A percentile compares a stretch with the other conserved stretches of the same genome.
These are phyloP conservation scores for Myotis pilosus DNA, from an alignment of 2,797 vertebrate species.

Conservation along the genomic window DNA sequence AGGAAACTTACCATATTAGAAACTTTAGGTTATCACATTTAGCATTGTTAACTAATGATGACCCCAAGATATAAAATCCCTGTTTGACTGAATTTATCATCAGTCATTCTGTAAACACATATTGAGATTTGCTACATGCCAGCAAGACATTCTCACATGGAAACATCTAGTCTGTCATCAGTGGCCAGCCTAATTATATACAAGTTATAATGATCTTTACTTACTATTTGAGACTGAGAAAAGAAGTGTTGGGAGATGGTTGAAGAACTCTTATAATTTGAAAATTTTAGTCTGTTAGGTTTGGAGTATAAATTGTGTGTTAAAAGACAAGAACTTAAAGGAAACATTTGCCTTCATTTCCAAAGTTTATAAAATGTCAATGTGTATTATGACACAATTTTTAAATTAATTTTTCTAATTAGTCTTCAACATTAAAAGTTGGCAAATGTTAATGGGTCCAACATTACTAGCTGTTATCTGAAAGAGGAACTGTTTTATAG, in stretches of 20 bases:
- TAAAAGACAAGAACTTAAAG: background rate
- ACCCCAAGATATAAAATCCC: background rate
- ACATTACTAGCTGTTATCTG: constrained; percentile 2
- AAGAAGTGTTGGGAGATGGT: background rate
- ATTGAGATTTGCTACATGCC: background rate
- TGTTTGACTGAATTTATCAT: background rate
- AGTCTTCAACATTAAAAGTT: background rate
- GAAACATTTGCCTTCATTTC: constrained; percentile 1
- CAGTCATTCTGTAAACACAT: background rate
- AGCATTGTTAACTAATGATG: background rate
- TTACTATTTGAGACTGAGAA: constrained; percentile 31
- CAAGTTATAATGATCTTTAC: constrained; percentile 23
- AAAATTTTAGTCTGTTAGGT: background rate
- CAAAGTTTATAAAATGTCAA: background rate
- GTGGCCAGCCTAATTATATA: background rate
- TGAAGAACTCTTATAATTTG: background rate
- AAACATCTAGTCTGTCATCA: background rate
- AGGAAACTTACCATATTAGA: background rate
- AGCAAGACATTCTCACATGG: background rate
- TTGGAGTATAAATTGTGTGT: background rate
- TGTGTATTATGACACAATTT: background rate
- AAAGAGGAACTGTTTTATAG: constrained; percentile 27
- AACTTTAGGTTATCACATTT: background rate
- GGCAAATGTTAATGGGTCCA: background rate
- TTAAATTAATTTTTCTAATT: background rate